Evolutionary conservation across 2,888 invertebrate species (phyloP).

Genomic region (Archips xylosteana): DNA sequence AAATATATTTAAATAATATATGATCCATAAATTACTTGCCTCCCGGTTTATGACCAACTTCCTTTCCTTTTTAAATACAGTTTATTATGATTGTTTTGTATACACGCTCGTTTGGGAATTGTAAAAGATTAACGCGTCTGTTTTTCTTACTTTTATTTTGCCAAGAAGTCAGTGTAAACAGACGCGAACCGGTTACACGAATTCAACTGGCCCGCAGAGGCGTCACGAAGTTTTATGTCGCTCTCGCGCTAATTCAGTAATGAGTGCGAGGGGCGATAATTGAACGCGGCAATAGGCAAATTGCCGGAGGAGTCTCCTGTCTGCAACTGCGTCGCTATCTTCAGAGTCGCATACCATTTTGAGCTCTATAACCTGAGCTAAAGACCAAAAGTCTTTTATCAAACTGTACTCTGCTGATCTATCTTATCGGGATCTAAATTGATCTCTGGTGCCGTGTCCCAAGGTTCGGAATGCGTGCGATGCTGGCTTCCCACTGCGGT

Average conservation of each 20-base stretch:
- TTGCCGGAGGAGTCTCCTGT: conserved; percentile 73
- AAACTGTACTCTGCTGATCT: conserved; percentile 50
- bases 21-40: conserved; percentile 50
- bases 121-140: conserved; percentile 33
- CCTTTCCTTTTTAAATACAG: conserved; percentile 41
- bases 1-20: conserved; percentile 49
- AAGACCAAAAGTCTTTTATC: conserved; percentile 56
- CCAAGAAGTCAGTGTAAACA: conserved; percentile 51
- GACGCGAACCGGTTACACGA: conserved; percentile 65
- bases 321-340: conserved; percentile 58
- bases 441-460: conserved; percentile 61
- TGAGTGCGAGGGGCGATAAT: conserved; percentile 85
- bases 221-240: conserved; percentile 78
- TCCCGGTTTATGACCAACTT: conserved; percentile 43
- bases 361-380: conserved; percentile 54
- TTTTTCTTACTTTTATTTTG: conserved; percentile 40
- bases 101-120: conserved; percentile 33
- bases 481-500: conserved; percentile 57
- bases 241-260: conserved; percentile 83
- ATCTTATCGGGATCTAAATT: conserved; percentile 65
- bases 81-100: conserved; percentile 39
- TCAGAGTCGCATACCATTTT: conserved; percentile 48
- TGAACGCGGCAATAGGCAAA: conserved; percentile 83
- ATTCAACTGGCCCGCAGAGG: conserved; percentile 71
- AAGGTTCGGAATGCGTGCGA: conserved; percentile 62